Conservation (phyloP, 2,797 vertebrate species). For the Onychomys torridus region DNA sequence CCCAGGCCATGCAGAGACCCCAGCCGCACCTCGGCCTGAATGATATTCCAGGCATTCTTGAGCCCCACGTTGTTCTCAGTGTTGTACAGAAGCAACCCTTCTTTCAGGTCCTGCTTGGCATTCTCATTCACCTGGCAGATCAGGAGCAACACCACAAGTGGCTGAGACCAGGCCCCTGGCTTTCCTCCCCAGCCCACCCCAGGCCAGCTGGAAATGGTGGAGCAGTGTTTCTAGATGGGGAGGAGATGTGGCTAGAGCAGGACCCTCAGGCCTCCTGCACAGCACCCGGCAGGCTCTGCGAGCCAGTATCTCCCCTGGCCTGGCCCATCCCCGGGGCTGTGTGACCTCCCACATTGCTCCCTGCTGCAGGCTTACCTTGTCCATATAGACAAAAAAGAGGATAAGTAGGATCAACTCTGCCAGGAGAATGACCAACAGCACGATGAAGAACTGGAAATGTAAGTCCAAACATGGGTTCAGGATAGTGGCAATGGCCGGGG, state of each 20-base stretch:
- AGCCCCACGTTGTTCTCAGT: constrained; percentile 97
- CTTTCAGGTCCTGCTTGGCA: constrained; percentile 96
- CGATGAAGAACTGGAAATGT: constrained; percentile 95
- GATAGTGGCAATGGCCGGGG: accelerated
- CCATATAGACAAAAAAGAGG: constrained; percentile 98
- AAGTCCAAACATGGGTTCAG: neutral
- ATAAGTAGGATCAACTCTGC: constrained; percentile 97
- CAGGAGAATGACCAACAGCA: constrained; percentile 97
- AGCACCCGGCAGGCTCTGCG: neutral
- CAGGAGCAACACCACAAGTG: neutral
- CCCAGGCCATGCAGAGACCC: accelerated
- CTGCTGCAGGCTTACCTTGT: constrained; percentile 93
- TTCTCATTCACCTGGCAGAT: constrained; percentile 94
- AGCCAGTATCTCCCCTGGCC: neutral
- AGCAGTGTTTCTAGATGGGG: neutral
- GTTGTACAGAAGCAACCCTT: constrained; percentile 96
- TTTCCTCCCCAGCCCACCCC: neutral
- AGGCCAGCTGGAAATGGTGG: neutral
- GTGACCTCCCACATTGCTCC: accelerated
- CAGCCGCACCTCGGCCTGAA: constrained; percentile 95
- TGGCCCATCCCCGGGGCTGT: no score
- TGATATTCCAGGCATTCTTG: constrained; percentile 99
- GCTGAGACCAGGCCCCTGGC: neutral
- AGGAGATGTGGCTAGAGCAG: neutral
- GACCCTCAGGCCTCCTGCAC: neutral